Evolutionary conservation across 2,888 invertebrate species (phyloP), one percentile per base, ranked within the genome.

Genomic region (Protophormia terraenovae): DNA sequence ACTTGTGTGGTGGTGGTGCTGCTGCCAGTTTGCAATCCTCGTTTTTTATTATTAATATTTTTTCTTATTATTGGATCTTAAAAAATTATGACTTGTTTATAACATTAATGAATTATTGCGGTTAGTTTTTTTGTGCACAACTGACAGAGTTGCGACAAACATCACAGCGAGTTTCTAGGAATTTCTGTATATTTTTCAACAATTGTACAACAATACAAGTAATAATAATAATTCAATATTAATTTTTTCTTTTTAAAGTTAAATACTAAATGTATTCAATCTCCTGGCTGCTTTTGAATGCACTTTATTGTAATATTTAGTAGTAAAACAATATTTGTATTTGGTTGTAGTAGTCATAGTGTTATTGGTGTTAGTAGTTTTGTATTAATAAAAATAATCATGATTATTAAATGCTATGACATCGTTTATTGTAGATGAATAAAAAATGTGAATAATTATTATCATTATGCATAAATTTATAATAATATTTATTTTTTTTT

Each of bases 391-490:
- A 19, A 7, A 32, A 71, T 64, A 82, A 76, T 79, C 78, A 82
- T 85, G 82, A 82, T 85, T 85, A 82, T 69, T 82, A 72, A 82
- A 79, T 22, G 69, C 47, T 75, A 72, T 66, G 85, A 79, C 85
- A 85, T 82, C 75, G 82, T 75, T 64, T 58, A 53, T 60, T 72
- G 29, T 41, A 35, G 10, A 62, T 24, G 69, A 47, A 69, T 38
- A 24, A 35, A 53, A 72, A 72, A 45, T 14, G 22, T 66, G 66
- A 80, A 66, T 80, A 80, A 80, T 80, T 66, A 58, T 80, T 66
- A 80, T 66, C 55, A 66, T 79, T 78, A 82, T 85, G 75, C 78
- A 85, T 82, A 82, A 85, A 85, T 82, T 82, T 75, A 82, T 78
- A 78, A 71, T 75, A 78, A 75, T 73, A n/a, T n/a, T n/a, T n/a